A percentile compares a stretch with the other conserved stretches of the same genome.
These are phyloP conservation scores for Volucella zonaria DNA, from an alignment of 2,888 invertebrate genomes.

Conservation along the genomic window DNA sequence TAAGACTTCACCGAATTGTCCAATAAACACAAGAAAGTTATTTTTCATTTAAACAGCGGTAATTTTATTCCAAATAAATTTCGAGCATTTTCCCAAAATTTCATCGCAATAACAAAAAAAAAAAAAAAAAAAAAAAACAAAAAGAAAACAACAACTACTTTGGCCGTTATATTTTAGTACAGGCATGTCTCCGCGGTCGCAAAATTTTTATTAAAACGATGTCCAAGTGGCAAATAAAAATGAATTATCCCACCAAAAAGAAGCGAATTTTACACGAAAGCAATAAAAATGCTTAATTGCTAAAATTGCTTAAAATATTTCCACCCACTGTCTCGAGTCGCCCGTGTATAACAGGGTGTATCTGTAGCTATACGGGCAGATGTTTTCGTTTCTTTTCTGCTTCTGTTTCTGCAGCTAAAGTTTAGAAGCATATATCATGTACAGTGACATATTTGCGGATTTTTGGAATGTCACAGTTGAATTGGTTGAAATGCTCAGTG, in stretches of 20 bases:
- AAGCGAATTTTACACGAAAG: constrained; percentile 17
- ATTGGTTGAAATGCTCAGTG: constrained; percentile 11
- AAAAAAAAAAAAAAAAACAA: too few species aligned
- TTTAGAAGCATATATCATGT: too few species aligned
- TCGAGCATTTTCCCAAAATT: neutral
- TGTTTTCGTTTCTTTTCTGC: too few species aligned
- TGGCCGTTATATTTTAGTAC: too few species aligned
- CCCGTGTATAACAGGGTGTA: constrained; percentile 1
- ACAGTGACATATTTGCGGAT: constrained; percentile 22
- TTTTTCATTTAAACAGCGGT: too few species aligned
- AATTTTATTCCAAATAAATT: too few species aligned
- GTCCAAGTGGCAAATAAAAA: constrained; percentile 17
- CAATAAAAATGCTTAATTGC: constrained; percentile 48
- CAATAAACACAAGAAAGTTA: too few species aligned
- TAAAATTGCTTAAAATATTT: constrained; percentile 38
- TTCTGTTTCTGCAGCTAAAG: too few species aligned
- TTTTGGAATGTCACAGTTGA: constrained; percentile 62
- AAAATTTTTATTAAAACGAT: neutral
- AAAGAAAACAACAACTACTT: too few species aligned
- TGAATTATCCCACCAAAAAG: neutral
- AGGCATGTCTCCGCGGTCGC: too few species aligned
- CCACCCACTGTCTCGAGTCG: constrained; percentile 23
- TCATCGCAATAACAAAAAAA: neutral
- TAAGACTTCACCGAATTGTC: too few species aligned
- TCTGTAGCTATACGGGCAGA: too few species aligned